Evolutionary conservation across 1,140 invertebrate species (phyloP), one percentile per base, ranked within the genome.

Genomic region (Drosophila equinoxialis): DNA sequence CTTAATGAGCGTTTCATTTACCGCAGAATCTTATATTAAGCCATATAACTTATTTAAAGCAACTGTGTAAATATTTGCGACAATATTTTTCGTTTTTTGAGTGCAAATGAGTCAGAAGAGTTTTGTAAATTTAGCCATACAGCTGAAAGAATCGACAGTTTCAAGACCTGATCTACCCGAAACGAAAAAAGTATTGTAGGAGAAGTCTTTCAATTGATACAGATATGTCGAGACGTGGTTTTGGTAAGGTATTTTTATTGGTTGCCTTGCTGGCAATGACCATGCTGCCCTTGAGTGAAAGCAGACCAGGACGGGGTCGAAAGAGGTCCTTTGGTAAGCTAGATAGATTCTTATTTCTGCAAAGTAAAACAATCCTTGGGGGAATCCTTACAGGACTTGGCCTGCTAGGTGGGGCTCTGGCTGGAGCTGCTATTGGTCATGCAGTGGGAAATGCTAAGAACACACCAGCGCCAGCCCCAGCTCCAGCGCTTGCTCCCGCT

Each of bases 31-130:
- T 67, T 58, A 65, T 74, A 71, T 82, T 81, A 82, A 87, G 75
- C 48, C 55, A 58, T 70, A 41, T 35, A 13, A 75, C 39, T 41
- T 59, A 58, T 35, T 62, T 67, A 62, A 58, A 45, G 23, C 82
- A 86, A 74, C 73, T 86, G 83, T 54, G 41, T 65, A 73, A 82
- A 86, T 87, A 83, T 79, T 74, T 66, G 60, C 68, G 20, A 65
- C 45, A 68, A 76, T 33, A 77, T 81, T 76, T 74, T 86, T 78
- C 30, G 55, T 58, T 51, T 48, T 42, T 11, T 20, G 55, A 42
- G 10, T 23, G 23, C 66, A 68, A 68, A 11, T 69, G 70, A 81
- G 37, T 79, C 66, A 73, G 23, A 8, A n/a, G 37, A 37, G 23
- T 14, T 10, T 30, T 14, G 13, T 6, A 14, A 26, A 41, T 26